Evolutionary conservation across 2,888 invertebrate species (phyloP).

Genomic region (Unio delphinus): DNA sequence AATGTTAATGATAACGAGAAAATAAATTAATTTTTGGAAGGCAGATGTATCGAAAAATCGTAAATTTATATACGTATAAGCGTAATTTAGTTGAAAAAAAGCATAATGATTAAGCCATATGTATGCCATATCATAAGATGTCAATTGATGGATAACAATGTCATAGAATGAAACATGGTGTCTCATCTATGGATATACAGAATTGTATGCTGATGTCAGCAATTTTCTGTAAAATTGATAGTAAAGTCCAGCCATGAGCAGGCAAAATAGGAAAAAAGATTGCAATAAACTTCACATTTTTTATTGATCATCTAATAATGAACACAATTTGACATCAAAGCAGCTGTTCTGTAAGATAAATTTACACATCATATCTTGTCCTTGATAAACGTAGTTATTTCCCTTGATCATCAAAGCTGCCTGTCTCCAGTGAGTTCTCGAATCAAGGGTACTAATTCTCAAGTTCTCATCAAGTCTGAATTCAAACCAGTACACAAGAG

Average conservation of each 20-base stretch:
- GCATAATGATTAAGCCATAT: no score
- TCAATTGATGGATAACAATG: no score
- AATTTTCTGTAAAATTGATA: no score
- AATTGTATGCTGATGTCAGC: no score
- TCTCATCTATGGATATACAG: no score
- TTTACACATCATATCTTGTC: constrained; percentile 38
- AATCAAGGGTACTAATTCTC: constrained; percentile 48
- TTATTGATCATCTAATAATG: neutral
- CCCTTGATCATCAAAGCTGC: constrained; percentile 56
- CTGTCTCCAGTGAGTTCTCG: constrained; percentile 57
- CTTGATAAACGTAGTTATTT: constrained; percentile 33
- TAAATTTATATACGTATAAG: no score
- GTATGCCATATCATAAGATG: no score
- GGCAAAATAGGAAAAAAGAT: neutral
- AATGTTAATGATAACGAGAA: no score
- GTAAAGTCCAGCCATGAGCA: neutral
- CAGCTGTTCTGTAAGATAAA: constrained; percentile 57
- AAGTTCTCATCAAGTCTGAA: constrained; percentile 41
- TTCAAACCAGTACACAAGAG: constrained; percentile 65
- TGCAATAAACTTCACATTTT: neutral
- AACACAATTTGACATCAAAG: constrained; percentile 36
- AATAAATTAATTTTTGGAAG: no score
- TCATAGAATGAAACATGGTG: no score
- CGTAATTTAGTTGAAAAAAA: no score
- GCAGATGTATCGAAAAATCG: no score